A percentile compares a stretch with the other conserved stretches of the same genome.
Evolutionary conservation across 2,113 vertebrate species (phyloP).

Genomic region (Tympanuchus pallidicinctus): DNA sequence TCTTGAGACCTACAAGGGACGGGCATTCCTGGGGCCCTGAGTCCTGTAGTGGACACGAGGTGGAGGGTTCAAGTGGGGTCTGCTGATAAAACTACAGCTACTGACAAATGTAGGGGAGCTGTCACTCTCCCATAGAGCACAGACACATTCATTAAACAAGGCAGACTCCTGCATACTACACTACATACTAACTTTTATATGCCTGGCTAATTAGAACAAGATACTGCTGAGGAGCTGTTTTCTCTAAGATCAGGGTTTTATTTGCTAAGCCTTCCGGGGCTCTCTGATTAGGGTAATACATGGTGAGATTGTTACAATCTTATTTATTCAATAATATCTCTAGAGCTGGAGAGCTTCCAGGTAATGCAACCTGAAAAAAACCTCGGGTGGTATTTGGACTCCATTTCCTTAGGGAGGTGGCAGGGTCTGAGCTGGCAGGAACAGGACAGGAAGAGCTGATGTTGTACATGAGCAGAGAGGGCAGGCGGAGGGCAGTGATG

Average conservation of each 20-base stretch:
- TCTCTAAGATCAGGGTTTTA: constrained; percentile 54
- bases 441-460: constrained; percentile 44
- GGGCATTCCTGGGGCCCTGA: not conserved
- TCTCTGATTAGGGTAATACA: constrained; percentile 66
- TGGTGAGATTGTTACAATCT: constrained; percentile 72
- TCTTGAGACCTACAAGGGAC: not conserved
- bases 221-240: constrained; percentile 65
- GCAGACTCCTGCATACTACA: constrained; percentile 39
- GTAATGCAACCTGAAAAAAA: constrained; percentile 2
- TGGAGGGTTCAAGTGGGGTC: not conserved
- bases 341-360: constrained; percentile 59
- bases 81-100: constrained; percentile 25
- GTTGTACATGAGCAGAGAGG: constrained; percentile 37
- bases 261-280: constrained; percentile 70
- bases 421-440: constrained; percentile 12
- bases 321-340: constrained; percentile 63
- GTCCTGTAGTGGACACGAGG: not conserved
- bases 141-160: constrained; percentile 53
- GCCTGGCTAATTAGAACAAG: constrained; percentile 56
- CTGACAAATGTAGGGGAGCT: not conserved
- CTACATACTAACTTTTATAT: constrained; percentile 56
- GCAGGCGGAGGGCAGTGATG: constrained; percentile 42
- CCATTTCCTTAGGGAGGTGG: not conserved
- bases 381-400: not conserved
- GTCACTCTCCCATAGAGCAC: constrained; percentile 28